phyloP scores from a whole-genome alignment of 2,888 invertebrate species.

The Eristalis tenax region DNA sequence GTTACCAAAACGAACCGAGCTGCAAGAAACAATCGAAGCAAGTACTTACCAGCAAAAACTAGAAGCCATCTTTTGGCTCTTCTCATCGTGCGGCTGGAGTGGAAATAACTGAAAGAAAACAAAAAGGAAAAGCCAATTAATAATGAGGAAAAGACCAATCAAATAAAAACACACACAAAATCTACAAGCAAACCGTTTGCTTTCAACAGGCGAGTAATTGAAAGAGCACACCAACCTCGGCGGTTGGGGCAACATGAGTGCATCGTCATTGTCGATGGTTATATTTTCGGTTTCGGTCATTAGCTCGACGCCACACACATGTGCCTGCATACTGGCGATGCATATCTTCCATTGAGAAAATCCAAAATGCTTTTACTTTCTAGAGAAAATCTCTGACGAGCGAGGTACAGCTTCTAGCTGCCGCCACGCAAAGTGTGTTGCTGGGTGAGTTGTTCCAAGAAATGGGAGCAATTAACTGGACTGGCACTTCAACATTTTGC shows the following conservation, averaged over 20 bases:
- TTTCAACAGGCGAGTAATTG: slow-evolving; percentile 14
- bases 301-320: background rate
- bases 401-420: slow-evolving; percentile 11
- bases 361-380: slow-evolving; percentile 48
- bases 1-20: background rate
- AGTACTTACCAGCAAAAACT: slow-evolving; percentile 82
- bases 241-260: background rate
- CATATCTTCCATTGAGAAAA: slow-evolving; percentile 15
- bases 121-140: slow-evolving; percentile 16
- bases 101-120: slow-evolving; percentile 23
- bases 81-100: slow-evolving; percentile 80
- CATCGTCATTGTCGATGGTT: slow-evolving; percentile 24
- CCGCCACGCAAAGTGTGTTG: background rate
- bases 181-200: slow-evolving; percentile 73
- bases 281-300: slow-evolving; percentile 33
- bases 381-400: slow-evolving; percentile 13
- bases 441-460: slow-evolving; percentile 3
- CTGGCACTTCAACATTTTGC: slow-evolving; percentile 4
- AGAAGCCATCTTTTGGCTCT: slow-evolving; percentile 83
- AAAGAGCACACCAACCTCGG: background rate
- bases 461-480: slow-evolving; percentile 40
- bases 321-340: background rate
- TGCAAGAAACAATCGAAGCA: background rate
- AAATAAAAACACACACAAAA: background rate
- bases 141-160: background rate